A percentile compares a stretch with the other conserved stretches of the same genome.
phyloP scores from a whole-genome alignment of 2,113 vertebrate species.

The Tringa solitaria region DNA sequence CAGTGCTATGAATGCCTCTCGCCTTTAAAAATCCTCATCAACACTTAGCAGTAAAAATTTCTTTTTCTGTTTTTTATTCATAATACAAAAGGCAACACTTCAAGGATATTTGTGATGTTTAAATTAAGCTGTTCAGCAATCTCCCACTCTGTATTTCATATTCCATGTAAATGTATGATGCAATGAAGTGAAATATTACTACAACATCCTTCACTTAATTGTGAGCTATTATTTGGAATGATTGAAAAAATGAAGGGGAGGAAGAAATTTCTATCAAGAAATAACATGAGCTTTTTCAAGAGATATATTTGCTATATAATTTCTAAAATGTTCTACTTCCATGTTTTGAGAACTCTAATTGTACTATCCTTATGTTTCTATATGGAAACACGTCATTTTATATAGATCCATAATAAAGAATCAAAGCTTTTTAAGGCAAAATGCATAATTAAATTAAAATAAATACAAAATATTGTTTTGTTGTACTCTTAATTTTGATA shows the following conservation, averaged over 20 bases:
- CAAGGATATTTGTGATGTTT: conserved; percentile 13
- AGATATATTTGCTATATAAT: background rate
- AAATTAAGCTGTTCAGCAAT: conserved; percentile 8
- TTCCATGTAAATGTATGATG: background rate
- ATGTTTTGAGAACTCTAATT: background rate
- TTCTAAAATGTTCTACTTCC: background rate
- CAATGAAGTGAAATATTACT: conserved; percentile 23
- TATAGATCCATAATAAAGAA: background rate
- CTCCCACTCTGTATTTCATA: background rate
- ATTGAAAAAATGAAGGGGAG: background rate
- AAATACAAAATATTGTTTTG: background rate
- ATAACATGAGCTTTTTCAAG: background rate
- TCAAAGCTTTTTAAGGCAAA: background rate
- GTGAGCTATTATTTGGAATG: background rate
- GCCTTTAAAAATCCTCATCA: background rate
- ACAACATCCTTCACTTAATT: conserved; percentile 19
- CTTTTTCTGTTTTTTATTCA: background rate
- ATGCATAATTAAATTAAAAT: background rate
- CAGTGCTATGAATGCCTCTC: background rate
- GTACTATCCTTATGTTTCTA: background rate
- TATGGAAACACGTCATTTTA: background rate
- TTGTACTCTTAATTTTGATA: background rate
- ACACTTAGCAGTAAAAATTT: background rate
- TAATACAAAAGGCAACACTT: background rate
- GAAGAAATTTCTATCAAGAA: background rate